Base-by-base conservation (phyloP, 2,113 vertebrate species). In the Ellobius talpinus region DNA sequence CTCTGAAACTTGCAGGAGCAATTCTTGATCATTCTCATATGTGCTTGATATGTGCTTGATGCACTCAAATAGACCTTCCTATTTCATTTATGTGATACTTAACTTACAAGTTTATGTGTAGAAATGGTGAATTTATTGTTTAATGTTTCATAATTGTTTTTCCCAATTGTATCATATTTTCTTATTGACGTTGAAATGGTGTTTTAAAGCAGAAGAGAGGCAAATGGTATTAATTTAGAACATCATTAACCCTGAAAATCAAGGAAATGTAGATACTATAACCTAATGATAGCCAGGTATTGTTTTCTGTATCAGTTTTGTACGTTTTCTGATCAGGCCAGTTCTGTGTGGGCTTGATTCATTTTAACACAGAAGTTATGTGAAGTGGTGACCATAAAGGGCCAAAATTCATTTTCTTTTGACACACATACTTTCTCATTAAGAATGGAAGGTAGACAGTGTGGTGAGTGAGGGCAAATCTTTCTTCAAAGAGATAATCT, bases 401-500 rank as follows among this genome's bases (percentile, higher is more conserved):
- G 33, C 68, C 63, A 0, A 47, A 7, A 55, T 97, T 87, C 55
- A 23, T 39, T 33, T n/a, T 68, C 84, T 96, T 98, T 97, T 50
- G 65, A 88, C 85, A 26, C 36, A 5, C 77, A 66, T 63, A 1
- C 23, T 65, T 47, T 96, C 79, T 93, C 13, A 92, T 1, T 16
- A 29, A 42, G 39, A 50, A 23, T 1, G 36, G 3, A n/a, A 5
- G 0, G 3, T 23, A n/a, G 0, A 8, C 1, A 70, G 7, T 31
- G 24, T 31, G 1, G 31, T 7, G 21, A 21, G 23, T 9, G 14
- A 58, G 11, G 76, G 1, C 6, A 55, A 76, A 42, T 26, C 16
- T 97, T 77, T 96, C 52, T 74, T 96, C 88, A 96, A 94, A 94
- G 76, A 95, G 94, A 97, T 96, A 93, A 47, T 66, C 5, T 70